A percentile compares a stretch with the other conserved stretches of the same genome.
phyloP scores from a whole-genome alignment of 64 coral and sea anemone genomes.

The Hydrozoanthus tunicans region DNA sequence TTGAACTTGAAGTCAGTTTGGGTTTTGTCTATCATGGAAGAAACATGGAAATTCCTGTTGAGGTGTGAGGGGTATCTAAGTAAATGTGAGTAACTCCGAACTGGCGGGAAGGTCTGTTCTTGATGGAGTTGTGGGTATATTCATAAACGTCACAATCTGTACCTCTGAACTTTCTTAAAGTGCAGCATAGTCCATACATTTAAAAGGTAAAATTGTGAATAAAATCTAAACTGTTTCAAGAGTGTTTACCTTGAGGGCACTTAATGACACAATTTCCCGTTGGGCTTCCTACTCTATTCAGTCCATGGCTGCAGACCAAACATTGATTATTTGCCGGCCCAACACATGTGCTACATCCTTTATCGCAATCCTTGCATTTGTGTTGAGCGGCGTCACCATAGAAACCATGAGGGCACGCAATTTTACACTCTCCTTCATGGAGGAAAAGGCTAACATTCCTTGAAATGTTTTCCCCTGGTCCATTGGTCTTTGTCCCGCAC shows the following conservation, averaged over 20 bases:
- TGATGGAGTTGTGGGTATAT: no score
- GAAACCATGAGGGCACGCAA: constrained; percentile 69
- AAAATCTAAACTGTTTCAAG: not conserved
- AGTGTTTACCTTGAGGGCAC: constrained; percentile 79
- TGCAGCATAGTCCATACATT: not conserved
- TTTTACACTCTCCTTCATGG: constrained; percentile 64
- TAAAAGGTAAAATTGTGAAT: not conserved
- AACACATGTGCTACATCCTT: constrained; percentile 73
- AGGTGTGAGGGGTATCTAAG: no score
- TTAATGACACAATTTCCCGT: constrained; percentile 57
- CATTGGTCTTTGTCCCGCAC: constrained; percentile 59
- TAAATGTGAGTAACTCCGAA: no score
- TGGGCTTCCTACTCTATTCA: constrained; percentile 39
- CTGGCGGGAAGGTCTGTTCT: no score
- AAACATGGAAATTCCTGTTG: no score
- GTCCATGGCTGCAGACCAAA: constrained; percentile 69
- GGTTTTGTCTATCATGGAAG: no score
- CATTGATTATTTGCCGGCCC: constrained; percentile 67
- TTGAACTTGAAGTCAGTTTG: no score
- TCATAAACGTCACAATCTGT: no score
- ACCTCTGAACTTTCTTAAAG: not conserved
- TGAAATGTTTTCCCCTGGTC: not conserved
- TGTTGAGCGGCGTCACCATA: constrained; percentile 64
- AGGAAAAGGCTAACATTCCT: constrained; percentile 34
- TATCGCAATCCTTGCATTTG: constrained; percentile 74